Percentiles rank a stretch among this genome's conserved stretches.
These are phyloP conservation scores for Esox niger DNA, from an alignment of 2,113 vertebrate genomes.

Conservation along the genomic window DNA sequence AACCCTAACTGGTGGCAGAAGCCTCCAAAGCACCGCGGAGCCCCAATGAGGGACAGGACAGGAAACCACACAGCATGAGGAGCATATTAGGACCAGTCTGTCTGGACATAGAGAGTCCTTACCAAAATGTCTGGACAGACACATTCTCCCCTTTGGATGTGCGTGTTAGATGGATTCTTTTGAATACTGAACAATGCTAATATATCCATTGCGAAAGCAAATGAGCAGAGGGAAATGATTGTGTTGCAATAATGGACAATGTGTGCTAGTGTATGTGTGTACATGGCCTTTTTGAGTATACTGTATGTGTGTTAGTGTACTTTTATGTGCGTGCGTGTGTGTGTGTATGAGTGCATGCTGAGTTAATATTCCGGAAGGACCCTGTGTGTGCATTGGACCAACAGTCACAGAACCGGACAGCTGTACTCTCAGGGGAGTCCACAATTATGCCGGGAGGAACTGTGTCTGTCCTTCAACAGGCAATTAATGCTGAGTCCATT, in stretches of 20 bases:
- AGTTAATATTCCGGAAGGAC: constrained; percentile 48
- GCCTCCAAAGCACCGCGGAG: constrained; percentile 22
- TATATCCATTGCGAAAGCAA: not conserved
- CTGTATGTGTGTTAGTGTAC: constrained; percentile 18
- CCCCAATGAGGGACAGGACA: constrained; percentile 37
- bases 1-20: constrained; percentile 50
- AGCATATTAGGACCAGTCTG: constrained; percentile 39
- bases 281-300: not conserved
- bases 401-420: constrained; percentile 76
- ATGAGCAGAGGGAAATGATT: not conserved
- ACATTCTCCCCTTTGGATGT: constrained; percentile 18
- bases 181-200: not conserved
- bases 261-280: not conserved
- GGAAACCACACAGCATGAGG: constrained; percentile 51
- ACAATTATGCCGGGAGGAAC: constrained; percentile 77
- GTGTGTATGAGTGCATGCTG: constrained; percentile 7
- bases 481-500: constrained; percentile 83
- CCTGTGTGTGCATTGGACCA: constrained; percentile 67
- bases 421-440: constrained; percentile 76
- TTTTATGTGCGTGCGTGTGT: not conserved
- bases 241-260: not conserved
- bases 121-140: constrained; percentile 30
- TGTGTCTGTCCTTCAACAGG: constrained; percentile 86
- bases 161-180: constrained; percentile 1
- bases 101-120: constrained; percentile 13